Base-by-base conservation (phyloP, 2,797 vertebrate genomes). In the Galagoides demidoff region DNA sequence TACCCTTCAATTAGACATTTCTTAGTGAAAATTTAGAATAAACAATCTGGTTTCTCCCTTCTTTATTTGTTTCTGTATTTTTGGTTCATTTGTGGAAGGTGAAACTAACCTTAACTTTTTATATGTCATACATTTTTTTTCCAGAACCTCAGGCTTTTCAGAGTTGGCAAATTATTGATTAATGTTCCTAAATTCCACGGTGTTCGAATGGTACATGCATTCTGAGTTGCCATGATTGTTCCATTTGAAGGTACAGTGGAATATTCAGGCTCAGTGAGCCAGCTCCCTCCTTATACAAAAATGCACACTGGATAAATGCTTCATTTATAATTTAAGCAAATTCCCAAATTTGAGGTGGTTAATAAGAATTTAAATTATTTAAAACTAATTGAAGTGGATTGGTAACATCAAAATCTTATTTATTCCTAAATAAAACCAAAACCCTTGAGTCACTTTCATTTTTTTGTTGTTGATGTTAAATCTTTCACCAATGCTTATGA, bases 301-400 rank as follows among this genome's bases (percentile, higher is more conserved):
- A 76, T 70, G 22, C 9, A 88, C 7, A 45, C 49, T 29, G 12
- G 5, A 84, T 74, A 78, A 89, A 39, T 64, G 23, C 2, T 68
- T 92, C 76, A 63, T 61, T 78, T 74, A 37, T 17, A 94, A 86
- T 79, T 66, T 66, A 93, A 79, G n/a, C 7, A 66, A 89, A 95
- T 31, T 86, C 11, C 6, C 23, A 86, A 57, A 86, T 89, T 93
- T 52, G 23, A n/a, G 11, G 2, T 13, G 7, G 27, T 37, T 78
- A 29, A n/a, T 78, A 7, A 19, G 6, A 74, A 90, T 31, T 86
- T 74, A 83, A 91, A 22, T 14, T 45, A 73, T 19, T 83, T 90
- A 92, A 82, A 37, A 20, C n/a, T 83, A 92, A 57, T 83, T 81
- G 63, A 95, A 90, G 79, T 87, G 0, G 2, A 74, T 79, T 92